Evolutionary conservation across 1,140 invertebrate genomes (phyloP).

Genomic region (Aphaenogaster ashmeadi): DNA sequence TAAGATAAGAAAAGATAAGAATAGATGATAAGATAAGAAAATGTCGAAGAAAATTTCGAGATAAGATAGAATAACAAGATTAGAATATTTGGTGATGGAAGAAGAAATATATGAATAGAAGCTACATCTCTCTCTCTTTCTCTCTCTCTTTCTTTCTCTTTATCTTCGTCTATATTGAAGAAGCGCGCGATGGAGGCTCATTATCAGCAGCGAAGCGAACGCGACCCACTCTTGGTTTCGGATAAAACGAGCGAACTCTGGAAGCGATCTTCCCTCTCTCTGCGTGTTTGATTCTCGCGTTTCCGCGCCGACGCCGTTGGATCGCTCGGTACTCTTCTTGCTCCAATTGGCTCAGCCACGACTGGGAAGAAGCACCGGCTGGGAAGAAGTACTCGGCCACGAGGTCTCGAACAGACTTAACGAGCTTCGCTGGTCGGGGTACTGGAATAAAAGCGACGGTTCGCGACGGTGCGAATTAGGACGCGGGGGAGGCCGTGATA

Average conservation of each 20-base stretch:
- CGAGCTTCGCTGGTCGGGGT: background rate
- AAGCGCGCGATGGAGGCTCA: background rate
- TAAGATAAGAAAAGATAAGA: too few relatives aligned
- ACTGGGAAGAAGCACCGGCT: conserved; percentile 22
- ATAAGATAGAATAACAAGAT: too few relatives aligned
- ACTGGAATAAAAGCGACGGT: conserved; percentile 44
- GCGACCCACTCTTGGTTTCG: conserved; percentile 83
- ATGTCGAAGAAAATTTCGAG: too few relatives aligned
- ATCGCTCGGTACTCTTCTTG: conserved; percentile 33
- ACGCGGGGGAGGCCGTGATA: conserved; percentile 53
- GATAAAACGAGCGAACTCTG: conserved; percentile 72
- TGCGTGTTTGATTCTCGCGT: conserved; percentile 37
- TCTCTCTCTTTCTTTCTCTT: too few relatives aligned
- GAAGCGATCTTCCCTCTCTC: conserved; percentile 65
- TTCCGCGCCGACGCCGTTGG: conserved; percentile 14
- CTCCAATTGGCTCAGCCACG: conserved; percentile 41
- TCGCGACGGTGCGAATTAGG: conserved; percentile 38
- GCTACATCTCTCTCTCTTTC: too few relatives aligned
- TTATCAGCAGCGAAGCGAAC: conserved; percentile 46
- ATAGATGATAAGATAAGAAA: too few relatives aligned
- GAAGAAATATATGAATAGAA: too few relatives aligned
- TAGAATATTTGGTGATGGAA: too few relatives aligned
- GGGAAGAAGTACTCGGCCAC: conserved; percentile 31
- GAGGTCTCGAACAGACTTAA: conserved; percentile 8
- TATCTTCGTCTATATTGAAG: too few relatives aligned